phyloP scores from a whole-genome alignment of 2,113 vertebrate species.

The Panurus biarmicus region DNA sequence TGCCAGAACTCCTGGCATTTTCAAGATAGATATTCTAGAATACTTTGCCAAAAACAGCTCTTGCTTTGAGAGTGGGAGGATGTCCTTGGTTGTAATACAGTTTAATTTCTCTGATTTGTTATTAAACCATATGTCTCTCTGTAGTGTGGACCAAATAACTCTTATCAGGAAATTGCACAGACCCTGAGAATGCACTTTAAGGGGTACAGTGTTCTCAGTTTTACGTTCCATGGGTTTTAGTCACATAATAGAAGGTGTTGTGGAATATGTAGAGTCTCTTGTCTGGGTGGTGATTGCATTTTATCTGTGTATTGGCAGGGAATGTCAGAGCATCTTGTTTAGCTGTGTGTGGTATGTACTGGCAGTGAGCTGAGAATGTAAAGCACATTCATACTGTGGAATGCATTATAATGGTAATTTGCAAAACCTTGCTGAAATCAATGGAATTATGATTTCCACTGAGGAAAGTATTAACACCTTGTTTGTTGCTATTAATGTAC shows the following conservation, averaged over 20 bases:
- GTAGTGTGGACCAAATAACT: neutral
- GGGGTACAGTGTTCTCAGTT: neutral
- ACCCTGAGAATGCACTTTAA: neutral
- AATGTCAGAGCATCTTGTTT: slow-evolving; percentile 8
- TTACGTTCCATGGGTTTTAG: neutral
- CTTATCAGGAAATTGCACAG: neutral
- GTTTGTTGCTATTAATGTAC: neutral
- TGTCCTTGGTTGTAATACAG: neutral
- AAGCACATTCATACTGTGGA: neutral
- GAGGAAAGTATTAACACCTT: neutral
- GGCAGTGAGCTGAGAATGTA: neutral
- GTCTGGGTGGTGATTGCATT: neutral
- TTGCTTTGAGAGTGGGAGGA: neutral
- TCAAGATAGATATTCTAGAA: neutral
- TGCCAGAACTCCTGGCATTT: neutral
- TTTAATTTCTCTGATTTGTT: neutral
- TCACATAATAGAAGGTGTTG: neutral
- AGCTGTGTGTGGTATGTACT: neutral
- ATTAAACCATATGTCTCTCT: neutral
- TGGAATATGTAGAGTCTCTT: neutral
- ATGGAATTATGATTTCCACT: neutral
- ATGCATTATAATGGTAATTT: neutral
- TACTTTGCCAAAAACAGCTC: neutral
- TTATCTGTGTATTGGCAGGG: neutral
- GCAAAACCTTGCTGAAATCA: neutral